These are phyloP conservation scores for Metopia argyrocephala DNA, from an alignment of 2,888 invertebrate species.

Conservation along the genomic window DNA sequence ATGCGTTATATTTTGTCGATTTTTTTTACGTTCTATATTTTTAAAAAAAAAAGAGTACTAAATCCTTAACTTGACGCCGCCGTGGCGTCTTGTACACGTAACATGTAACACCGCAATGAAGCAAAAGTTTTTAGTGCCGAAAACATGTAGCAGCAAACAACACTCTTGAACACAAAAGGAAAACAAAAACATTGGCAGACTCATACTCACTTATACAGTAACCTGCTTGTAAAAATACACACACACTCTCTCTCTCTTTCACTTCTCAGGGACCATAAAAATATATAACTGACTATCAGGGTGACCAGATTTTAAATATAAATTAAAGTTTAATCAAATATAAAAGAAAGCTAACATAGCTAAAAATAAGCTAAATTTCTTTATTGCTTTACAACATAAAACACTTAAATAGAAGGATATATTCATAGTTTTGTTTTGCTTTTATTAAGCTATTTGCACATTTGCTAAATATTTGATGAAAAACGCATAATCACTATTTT, in stretches of 20 bases:
- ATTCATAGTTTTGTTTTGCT: too few species aligned
- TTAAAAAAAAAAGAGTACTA: slow-evolving; percentile 41
- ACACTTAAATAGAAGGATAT: too few species aligned
- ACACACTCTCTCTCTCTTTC: slow-evolving; percentile 2
- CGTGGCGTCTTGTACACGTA: slow-evolving; percentile 77
- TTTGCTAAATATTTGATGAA: too few species aligned
- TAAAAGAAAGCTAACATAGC: too few species aligned
- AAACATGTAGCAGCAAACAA: slow-evolving; percentile 59
- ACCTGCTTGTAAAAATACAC: not conserved
- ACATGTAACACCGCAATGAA: slow-evolving; percentile 79
- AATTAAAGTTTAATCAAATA: too few species aligned
- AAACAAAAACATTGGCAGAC: slow-evolving; percentile 52
- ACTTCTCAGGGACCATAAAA: too few species aligned
- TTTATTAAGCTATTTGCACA: too few species aligned
- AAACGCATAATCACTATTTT: too few species aligned
- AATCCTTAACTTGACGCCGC: slow-evolving; percentile 65
- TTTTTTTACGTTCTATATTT: slow-evolving; percentile 48
- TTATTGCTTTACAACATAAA: too few species aligned
- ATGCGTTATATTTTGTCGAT: slow-evolving; percentile 23
- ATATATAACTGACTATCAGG: too few species aligned
- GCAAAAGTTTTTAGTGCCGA: slow-evolving; percentile 71
- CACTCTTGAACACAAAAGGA: slow-evolving; percentile 41
- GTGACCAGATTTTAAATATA: too few species aligned
- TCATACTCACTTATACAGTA: slow-evolving; percentile 25
- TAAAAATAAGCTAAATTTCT: too few species aligned